phyloP scores from a whole-genome alignment of 2,888 invertebrate genomes.

The Acanthosepion pharaonis region DNA sequence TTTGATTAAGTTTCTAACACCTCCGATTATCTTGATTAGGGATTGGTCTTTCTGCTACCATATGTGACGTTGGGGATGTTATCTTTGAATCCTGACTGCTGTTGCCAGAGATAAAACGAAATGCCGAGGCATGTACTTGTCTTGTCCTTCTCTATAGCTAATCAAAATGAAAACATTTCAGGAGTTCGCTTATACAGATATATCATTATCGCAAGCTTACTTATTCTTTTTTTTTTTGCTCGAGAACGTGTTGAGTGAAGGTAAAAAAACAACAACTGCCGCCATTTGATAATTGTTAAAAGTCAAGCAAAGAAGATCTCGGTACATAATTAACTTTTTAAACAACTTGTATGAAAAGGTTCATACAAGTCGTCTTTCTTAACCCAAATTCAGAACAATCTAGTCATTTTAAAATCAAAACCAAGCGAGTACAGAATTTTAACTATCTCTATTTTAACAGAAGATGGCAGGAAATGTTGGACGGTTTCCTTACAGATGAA shows the following conservation, averaged over 20 bases:
- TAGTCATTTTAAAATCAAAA: too few relatives aligned
- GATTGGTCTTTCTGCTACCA: background rate
- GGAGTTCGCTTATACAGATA: background rate
- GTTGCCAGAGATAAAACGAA: background rate
- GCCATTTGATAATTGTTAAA: too few relatives aligned
- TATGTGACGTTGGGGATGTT: background rate
- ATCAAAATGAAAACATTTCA: background rate
- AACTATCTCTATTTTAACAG: too few relatives aligned
- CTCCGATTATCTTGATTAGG: background rate
- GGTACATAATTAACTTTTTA: too few relatives aligned
- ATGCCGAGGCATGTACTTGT: background rate
- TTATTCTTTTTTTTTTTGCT: background rate
- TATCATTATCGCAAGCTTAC: background rate
- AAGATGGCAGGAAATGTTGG: too few relatives aligned
- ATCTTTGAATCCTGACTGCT: background rate
- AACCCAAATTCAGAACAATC: too few relatives aligned
- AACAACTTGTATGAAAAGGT: too few relatives aligned
- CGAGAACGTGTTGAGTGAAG: background rate
- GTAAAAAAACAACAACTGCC: background rate
- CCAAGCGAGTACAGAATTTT: too few relatives aligned
- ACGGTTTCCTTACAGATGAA: too few relatives aligned
- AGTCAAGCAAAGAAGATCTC: too few relatives aligned
- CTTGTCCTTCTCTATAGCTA: background rate
- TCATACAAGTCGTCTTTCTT: too few relatives aligned
- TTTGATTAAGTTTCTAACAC: background rate